Base-by-base conservation (phyloP, 2,888 invertebrate species). In the Cheilosia scutellata region DNA sequence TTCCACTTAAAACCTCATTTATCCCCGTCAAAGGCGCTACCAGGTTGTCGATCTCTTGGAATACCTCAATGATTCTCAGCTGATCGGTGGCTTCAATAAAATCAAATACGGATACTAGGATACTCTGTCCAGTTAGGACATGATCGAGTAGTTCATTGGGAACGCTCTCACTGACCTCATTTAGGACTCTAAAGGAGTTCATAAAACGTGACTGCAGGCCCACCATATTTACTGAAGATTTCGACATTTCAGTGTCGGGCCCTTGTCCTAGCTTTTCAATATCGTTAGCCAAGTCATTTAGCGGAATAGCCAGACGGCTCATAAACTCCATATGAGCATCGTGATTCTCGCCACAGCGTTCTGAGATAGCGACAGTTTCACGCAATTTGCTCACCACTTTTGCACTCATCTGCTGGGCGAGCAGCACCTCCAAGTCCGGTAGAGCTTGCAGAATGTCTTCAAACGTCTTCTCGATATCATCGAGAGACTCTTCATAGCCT, bases 331-430 rank as follows among this genome's bases (percentile, higher is more conserved):
- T 55, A 11, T 84, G 82, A 44, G 53, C 55, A 29, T 71, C 77
- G 25, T 71, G 77, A 29, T 75, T 82, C 47, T 58, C 57, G 7
- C 37, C 74, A 42, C 77, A 78, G 2, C 49, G 33, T n/a, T 84
- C 66, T 5, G 57, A 40, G 7, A 62, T 57, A 2, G 9, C 20
- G 11, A 75, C 57, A 4, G 77, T 87, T 58, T 76, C 72, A n/a
- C 33, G 71, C 2, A 89, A 89, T 33, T 88, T 89, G 25, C 88
- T 89, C 37, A 90, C 90, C 2, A 90, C 89, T 79, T 93, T 91
- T 4, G 90, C 87, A 72, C 91, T 91, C 88, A 92, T 92, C 72
- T 93, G 93, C 55, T 91, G 88, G n/a, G 94, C 93, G 63, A 94
- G 89, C 47, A 94, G 90, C 25, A 89, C 91, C 90, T 88, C 94